phyloP scores from a whole-genome alignment of 1,140 invertebrate species.

The Mercenaria mercenaria region DNA sequence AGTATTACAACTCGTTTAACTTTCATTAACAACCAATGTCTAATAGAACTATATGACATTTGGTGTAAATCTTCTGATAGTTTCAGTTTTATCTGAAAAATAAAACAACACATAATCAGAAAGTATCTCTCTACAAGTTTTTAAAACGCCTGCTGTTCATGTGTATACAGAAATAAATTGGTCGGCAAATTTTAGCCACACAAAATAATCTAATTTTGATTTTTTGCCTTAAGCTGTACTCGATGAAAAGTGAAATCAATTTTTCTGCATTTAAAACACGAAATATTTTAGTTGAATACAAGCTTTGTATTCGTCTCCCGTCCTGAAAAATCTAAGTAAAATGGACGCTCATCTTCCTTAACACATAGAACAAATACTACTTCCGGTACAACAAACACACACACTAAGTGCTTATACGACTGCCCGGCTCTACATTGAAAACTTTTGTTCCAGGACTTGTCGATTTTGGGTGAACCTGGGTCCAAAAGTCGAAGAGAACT shows the following conservation, averaged over 20 bases:
- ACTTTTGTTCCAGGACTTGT: conserved; percentile 38
- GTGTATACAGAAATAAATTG: conserved; percentile 12
- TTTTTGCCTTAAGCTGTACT: conserved; percentile 18
- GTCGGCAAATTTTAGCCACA: conserved; percentile 5
- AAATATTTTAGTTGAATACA: conserved; percentile 19
- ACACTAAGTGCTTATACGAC: conserved; percentile 14
- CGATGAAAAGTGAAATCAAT: conserved; percentile 35
- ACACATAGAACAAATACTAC: conserved; percentile 36
- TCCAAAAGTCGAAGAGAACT: not conserved
- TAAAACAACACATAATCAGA: too few relatives aligned
- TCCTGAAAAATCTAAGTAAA: conserved; percentile 39
- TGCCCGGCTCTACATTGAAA: not conserved
- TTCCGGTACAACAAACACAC: conserved; percentile 31
- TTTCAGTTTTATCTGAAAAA: too few relatives aligned
- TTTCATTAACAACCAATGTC: too few relatives aligned
- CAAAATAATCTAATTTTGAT: conserved; percentile 56
- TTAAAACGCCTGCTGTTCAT: too few relatives aligned
- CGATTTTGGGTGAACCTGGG: conserved; percentile 40
- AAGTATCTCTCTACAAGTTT: too few relatives aligned
- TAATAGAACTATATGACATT: too few relatives aligned
- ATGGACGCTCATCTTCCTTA: conserved; percentile 26
- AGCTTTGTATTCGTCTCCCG: not conserved
- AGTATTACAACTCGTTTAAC: too few relatives aligned
- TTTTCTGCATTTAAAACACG: conserved; percentile 40
- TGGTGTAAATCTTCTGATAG: too few relatives aligned